Evolutionary conservation across 2,888 invertebrate species (phyloP), one percentile per base, ranked within the genome.

Genomic region (Prosapia bicincta): DNA sequence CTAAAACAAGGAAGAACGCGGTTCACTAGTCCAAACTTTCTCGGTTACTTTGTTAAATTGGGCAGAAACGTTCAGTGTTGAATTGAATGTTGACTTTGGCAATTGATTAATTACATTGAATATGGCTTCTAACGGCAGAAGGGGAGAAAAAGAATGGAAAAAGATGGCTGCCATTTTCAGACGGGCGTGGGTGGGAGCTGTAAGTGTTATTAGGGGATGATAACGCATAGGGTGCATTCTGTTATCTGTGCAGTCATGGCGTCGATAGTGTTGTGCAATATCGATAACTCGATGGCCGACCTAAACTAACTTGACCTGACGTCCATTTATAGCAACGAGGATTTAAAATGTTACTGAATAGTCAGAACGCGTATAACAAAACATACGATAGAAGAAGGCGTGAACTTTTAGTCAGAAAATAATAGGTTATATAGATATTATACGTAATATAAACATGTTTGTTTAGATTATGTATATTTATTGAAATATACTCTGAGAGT

Each of bases 111-210:
- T 74, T 74, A 66, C 30, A 69, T 26, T 69, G 69, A 74, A 74
- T 54, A 74, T 74, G 74, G 74, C 74, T 69, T 65, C 74, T 28
- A 54, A 28, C 13, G 30, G 69, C 69, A n/a, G 30, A 73, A 74
- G 74, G 74, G 69, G 74, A 74, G 74, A 74, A 74, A 54, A 74
- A 69, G 69, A 74, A 69, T 69, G 69, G 68, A 74, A 74, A 74
- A 74, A 74, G 74, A 74, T 74, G 74, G 74, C 74, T 69, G 69
- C 43, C 28, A 69, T 69, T 69, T 32, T 69, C 20, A 68, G 24
- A 54, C 15, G 68, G 43, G 74, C 26, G 72, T 26, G 73, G 68
- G 26, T 26, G 67, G 67, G 68, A 68, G 67, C 24, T 66, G 30
- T 54, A 38, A 24, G 71, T 24, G 71, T 54, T 71, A 65, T 54